Evolutionary conservation across 2,113 vertebrate species (phyloP), one percentile per base, ranked within the genome.

Genomic region (Phrynosoma platyrhinos): DNA sequence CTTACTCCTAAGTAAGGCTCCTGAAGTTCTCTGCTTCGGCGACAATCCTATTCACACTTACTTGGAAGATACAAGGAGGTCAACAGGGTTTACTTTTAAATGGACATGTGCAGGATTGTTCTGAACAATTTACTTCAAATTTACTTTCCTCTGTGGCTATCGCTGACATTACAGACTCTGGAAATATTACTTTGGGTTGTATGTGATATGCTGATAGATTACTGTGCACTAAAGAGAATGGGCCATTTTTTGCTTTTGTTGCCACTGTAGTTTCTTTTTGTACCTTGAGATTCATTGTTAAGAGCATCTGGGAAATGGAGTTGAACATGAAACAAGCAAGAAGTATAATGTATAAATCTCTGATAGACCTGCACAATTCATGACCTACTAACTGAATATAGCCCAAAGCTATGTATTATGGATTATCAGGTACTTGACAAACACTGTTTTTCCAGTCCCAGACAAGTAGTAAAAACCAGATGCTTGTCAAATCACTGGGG

Each of bases 181-280:
- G 71, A 91, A 85, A 66, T 4, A 84, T 32, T 3, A 58, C 83
- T 90, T 89, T 75, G 1, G 74, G 2, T 30, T 75, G 42, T 64
- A 84, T n/a, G 25, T 5, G 30, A 52, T 68, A 52, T 6, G 7
- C 27, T 62, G 36, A n/a, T 88, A 85, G 3, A 10, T 90, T 87
- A 84, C 27, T 36, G 55, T 92, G 89, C 0, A 1, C 7, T n/a
- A 81, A 80, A 81, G 47, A 75, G n/a, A 66, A 88, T 83, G 86
- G 66, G 3, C 40, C 55, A 4, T 83, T 52, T 20, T 64, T 12
- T 86, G 5, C 13, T n/a, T 58, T 64, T 77, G 36, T 52, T 62
- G 55, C 42, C 40, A 71, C 25, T 47, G 10, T 18, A 21, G 52
- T 42, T 52, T 72, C 5, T 21, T 74, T 87, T 20, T 20, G 72